These are phyloP conservation scores for Emys orbicularis DNA, from an alignment of 2,797 vertebrate genomes.

Conservation along the genomic window DNA sequence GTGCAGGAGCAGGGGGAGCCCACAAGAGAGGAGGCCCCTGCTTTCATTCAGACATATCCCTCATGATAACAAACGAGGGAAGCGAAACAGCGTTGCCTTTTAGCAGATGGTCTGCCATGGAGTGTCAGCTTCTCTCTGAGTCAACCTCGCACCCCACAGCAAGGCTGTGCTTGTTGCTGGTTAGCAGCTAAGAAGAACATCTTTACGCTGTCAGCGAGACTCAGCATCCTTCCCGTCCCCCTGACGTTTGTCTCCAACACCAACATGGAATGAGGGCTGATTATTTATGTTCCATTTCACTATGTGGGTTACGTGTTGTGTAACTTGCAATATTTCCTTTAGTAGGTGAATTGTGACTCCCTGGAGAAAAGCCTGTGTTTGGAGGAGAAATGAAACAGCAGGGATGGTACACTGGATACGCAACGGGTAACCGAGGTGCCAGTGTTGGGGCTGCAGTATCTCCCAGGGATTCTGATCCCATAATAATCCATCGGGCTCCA, in stretches of 20 bases:
- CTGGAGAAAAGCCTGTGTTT: background rate
- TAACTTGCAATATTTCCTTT: background rate
- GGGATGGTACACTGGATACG: background rate
- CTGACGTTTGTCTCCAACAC: background rate
- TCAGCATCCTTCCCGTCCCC: background rate
- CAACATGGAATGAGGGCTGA: background rate
- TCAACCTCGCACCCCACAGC: background rate
- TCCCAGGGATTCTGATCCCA: background rate
- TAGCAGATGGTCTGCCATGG: background rate
- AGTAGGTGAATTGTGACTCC: background rate
- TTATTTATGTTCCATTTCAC: background rate
- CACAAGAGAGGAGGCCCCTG: background rate
- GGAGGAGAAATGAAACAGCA: background rate
- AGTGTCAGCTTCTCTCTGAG: background rate
- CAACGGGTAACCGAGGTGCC: background rate
- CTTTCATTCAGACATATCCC: background rate
- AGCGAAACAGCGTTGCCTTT: background rate
- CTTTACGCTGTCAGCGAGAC: background rate
- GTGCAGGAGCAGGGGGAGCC: too few relatives aligned
- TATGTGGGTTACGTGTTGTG: background rate
- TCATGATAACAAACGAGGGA: background rate
- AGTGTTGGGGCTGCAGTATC: background rate
- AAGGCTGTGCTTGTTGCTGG: background rate
- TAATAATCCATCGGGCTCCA: background rate
- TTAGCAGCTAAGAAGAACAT: background rate